These are phyloP conservation scores for Meteorus colon DNA, from an alignment of 2,888 invertebrate genomes.

Conservation along the genomic window DNA sequence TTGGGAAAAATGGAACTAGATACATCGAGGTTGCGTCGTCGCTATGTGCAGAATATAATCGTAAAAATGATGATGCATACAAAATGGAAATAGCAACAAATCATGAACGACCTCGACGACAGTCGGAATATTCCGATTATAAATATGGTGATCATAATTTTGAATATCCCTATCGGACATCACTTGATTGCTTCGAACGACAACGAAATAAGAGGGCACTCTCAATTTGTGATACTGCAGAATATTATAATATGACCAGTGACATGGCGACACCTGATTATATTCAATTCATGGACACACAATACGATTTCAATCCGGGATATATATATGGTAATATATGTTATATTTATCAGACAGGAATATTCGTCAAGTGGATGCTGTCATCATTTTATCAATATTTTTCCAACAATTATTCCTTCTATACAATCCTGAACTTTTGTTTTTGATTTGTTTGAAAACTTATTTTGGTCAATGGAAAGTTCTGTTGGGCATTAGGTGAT, in stretches of 20 bases:
- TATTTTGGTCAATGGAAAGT: too few species aligned
- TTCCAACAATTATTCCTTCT: too few species aligned
- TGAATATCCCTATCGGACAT: not conserved
- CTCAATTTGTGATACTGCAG: constrained; percentile 35
- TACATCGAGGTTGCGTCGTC: not conserved
- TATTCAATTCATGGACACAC: not conserved
- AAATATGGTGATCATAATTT: not conserved
- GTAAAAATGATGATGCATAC: not conserved
- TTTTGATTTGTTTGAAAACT: too few species aligned
- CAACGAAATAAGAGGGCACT: constrained; percentile 21
- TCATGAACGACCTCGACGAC: constrained; percentile 2
- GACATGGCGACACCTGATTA: constrained; percentile 24
- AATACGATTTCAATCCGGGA: too few species aligned
- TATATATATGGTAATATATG: not conserved
- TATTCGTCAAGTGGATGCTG: too few species aligned
- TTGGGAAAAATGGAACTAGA: constrained; percentile 1
- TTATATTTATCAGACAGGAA: too few species aligned
- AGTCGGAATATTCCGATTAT: not conserved
- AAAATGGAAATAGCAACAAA: not conserved
- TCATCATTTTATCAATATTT: too few species aligned
- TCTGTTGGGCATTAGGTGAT: too few species aligned
- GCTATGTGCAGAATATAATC: not conserved
- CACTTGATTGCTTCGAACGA: not conserved
- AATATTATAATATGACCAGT: constrained; percentile 24
- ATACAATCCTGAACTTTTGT: too few species aligned